Base-by-base conservation (phyloP, 1,140 invertebrate genomes). In the Neodiprion pinetum region DNA sequence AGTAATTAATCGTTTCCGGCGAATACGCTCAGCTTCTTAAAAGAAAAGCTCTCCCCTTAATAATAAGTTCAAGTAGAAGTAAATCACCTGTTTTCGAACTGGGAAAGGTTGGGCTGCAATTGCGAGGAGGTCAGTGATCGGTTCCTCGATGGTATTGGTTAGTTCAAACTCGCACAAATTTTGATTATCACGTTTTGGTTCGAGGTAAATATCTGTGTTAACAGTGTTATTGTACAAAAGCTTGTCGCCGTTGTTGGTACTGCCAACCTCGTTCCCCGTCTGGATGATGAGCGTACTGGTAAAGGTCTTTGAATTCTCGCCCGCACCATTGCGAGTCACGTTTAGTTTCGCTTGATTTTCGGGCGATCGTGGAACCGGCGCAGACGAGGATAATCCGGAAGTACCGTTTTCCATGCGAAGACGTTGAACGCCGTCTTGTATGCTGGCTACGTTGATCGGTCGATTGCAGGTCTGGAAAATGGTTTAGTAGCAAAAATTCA, bases 231-330 rank as follows among this genome's bases (percentile, higher is more conserved):
- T 61, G 53, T 61, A 61, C 53, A 61, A 61, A 61, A 61, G 53
- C 53, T 61, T 61, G 53, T 61, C 53, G 53, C n/a, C 53, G 53
- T 61, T 61, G 67, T 80, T 76, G 72, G 68, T 73, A 49, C 77
- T 79, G 81, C 83, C 79, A 83, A 84, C 82, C 79, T 88, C 85
- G 76, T 76, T 82, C 74, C 75, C 82, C 21, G 87, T 85, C 75
- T 83, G 85, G 72, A 89, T 88, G 75, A 84, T 89, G 74, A 89
- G 82, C 9, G 86, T 88, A 72, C 87, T 89, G 76, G 85, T 89
- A 78, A 83, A 89, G n/a, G 82, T 88, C 53, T 61, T 61, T 61
- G 53, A 12, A 61, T 61, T 61, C 11, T 61, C 53, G 11, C 11
- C 53, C 11, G 53, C 53, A 17, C 53, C 53, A 61, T 61, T 61